Conservation (phyloP, 2,113 vertebrate genomes). For the Etia nguti region DNA sequence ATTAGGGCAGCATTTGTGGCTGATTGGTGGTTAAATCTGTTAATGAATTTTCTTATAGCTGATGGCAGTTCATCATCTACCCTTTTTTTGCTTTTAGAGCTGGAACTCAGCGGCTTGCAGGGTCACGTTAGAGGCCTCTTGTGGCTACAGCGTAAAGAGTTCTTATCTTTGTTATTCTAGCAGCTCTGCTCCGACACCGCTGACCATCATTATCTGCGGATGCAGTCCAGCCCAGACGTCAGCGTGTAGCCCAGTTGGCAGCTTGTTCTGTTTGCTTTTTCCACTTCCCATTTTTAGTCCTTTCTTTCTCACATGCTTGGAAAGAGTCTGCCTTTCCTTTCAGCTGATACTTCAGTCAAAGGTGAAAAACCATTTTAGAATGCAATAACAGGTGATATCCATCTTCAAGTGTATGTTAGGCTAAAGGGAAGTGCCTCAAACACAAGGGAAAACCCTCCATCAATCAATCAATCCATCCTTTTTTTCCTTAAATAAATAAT, state of each 20-base stretch:
- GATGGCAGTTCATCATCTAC: neutral
- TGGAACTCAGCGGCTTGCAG: neutral
- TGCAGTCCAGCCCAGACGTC: conserved; percentile 40
- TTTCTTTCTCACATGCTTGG: conserved; percentile 10
- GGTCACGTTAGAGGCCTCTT: conserved; percentile 14
- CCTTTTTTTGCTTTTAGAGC: neutral
- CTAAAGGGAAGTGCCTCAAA: neutral
- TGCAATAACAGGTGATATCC: neutral
- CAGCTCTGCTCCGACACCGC: conserved; percentile 12
- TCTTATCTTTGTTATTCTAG: conserved; percentile 52
- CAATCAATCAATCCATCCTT: neutral
- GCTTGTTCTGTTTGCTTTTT: conserved; percentile 42
- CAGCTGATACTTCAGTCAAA: neutral
- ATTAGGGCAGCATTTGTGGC: neutral
- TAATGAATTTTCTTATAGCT: neutral
- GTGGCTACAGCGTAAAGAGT: conserved; percentile 31
- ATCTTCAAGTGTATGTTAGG: neutral
- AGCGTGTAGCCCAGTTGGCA: conserved; percentile 26
- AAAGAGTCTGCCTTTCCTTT: neutral
- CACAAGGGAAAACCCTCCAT: neutral
- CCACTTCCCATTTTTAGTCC: conserved; percentile 25
- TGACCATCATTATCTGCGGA: conserved; percentile 61
- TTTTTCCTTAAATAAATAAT: neutral
- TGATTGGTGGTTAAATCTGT: neutral
- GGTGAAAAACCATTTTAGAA: neutral